Evolutionary conservation across 1,140 invertebrate genomes (phyloP).

Genomic region (Rhizoglyphus robini): DNA sequence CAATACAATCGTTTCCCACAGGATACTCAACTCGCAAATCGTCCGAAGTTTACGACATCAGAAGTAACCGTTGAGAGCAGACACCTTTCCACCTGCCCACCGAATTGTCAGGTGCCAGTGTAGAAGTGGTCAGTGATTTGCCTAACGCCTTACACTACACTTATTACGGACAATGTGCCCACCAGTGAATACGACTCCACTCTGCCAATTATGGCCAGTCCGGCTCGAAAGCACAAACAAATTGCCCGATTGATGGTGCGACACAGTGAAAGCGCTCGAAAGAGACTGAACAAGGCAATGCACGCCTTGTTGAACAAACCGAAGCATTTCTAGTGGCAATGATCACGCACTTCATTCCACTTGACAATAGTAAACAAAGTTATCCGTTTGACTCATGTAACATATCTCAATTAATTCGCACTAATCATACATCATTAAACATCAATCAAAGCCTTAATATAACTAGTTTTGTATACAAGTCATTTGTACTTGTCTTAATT

Average conservation of each 20-base stretch:
- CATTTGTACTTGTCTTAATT: too few species aligned
- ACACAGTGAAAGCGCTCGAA: background rate
- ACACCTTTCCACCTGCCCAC: background rate
- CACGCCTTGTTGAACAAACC: too few species aligned
- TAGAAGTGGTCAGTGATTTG: background rate
- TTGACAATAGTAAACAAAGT: too few species aligned
- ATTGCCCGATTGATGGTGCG: background rate
- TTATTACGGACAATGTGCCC: slow-evolving; percentile 8
- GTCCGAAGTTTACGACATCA: background rate
- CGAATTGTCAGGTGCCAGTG: background rate
- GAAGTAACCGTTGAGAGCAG: background rate
- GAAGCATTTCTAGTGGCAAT: too few species aligned
- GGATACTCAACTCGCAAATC: background rate
- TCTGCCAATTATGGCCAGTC: background rate
- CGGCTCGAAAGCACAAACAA: background rate
- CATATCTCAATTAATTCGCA: too few species aligned
- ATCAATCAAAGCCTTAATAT: too few species aligned
- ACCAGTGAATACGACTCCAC: background rate
- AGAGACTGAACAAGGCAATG: too few species aligned
- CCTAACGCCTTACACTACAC: background rate
- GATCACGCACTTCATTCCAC: too few species aligned
- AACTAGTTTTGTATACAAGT: too few species aligned
- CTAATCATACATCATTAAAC: too few species aligned
- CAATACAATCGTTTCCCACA: too few species aligned
- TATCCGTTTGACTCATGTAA: too few species aligned